These are phyloP conservation scores for Myripristis murdjan DNA, from an alignment of 2,797 vertebrate genomes.

Conservation along the genomic window DNA sequence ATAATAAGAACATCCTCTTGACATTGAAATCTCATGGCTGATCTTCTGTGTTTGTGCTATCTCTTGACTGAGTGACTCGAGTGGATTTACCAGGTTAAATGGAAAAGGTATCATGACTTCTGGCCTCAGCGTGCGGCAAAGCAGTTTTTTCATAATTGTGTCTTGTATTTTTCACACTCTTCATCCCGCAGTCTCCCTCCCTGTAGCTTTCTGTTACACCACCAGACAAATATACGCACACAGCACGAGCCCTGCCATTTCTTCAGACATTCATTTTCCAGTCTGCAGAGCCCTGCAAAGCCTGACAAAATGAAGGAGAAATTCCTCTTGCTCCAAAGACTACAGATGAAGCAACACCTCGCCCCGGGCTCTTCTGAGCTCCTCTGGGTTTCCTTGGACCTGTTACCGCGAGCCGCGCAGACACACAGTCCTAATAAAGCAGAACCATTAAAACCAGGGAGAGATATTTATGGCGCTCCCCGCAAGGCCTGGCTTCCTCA, in stretches of 20 bases:
- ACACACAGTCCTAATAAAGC: conserved; percentile 64
- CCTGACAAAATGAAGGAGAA: conserved; percentile 37
- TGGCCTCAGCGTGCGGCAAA: conserved; percentile 27
- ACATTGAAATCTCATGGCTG: neutral
- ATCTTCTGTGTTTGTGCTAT: neutral
- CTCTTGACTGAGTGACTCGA: conserved; percentile 14
- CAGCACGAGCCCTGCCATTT: conserved; percentile 7
- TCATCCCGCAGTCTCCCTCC: neutral
- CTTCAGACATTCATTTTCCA: neutral
- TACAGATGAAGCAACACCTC: conserved; percentile 58
- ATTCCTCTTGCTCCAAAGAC: conserved; percentile 25
- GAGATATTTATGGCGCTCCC: conserved; percentile 74
- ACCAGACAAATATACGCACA: conserved; percentile 23
- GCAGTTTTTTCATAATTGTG: neutral
- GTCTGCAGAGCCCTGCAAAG: conserved; percentile 38
- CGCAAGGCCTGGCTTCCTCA: conserved; percentile 67
- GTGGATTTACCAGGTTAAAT: neutral
- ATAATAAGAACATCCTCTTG: neutral
- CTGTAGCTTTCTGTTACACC: conserved; percentile 8
- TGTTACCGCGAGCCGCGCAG: conserved; percentile 43
- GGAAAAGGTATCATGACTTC: conserved; percentile 7
- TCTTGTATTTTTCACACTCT: neutral
- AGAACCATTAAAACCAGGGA: conserved; percentile 65
- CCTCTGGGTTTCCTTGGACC: conserved; percentile 68
- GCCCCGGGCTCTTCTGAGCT: conserved; percentile 51